Conservation (phyloP, 2,888 invertebrate species). For the Epistrophe eligans region DNA sequence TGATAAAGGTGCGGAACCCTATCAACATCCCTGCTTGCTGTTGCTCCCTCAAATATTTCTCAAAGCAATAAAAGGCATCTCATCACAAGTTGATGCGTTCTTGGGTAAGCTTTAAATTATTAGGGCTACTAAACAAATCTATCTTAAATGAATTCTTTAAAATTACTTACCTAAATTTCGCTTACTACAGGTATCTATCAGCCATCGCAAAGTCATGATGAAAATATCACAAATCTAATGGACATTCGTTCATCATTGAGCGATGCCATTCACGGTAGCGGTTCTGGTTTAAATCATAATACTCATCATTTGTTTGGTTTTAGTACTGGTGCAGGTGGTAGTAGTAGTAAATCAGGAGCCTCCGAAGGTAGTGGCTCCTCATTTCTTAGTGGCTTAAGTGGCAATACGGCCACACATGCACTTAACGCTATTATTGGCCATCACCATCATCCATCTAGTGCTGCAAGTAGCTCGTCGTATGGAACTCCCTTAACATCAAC, state of each 20-base stretch:
- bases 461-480: slow-evolving; percentile 78
- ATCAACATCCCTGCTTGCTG: slow-evolving; percentile 94
- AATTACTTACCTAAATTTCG: slow-evolving; percentile 38
- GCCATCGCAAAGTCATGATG: slow-evolving; percentile 80
- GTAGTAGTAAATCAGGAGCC: slow-evolving; percentile 57
- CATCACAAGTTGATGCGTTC: slow-evolving; percentile 97
- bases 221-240: slow-evolving; percentile 82
- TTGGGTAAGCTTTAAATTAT: slow-evolving; percentile 87
- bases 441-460: slow-evolving; percentile 67
- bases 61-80: slow-evolving; percentile 96
- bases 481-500: slow-evolving; percentile 79
- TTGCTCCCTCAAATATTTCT: slow-evolving; percentile 95
- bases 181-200: slow-evolving; percentile 81
- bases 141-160: slow-evolving; percentile 29
- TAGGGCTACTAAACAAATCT: not conserved
- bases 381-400: slow-evolving; percentile 80
- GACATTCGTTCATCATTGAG: slow-evolving; percentile 82
- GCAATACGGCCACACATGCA: slow-evolving; percentile 81
- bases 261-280: slow-evolving; percentile 80
- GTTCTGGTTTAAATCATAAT: slow-evolving; percentile 77
- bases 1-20: slow-evolving; percentile 92
- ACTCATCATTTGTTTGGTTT: slow-evolving; percentile 78
- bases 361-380: slow-evolving; percentile 80
- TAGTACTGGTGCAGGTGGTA: slow-evolving; percentile 71
- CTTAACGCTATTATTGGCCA: slow-evolving; percentile 82